Evolutionary conservation across 2,888 invertebrate genomes (phyloP), one percentile per base, ranked within the genome.

Genomic region (Tethea ocularis): DNA sequence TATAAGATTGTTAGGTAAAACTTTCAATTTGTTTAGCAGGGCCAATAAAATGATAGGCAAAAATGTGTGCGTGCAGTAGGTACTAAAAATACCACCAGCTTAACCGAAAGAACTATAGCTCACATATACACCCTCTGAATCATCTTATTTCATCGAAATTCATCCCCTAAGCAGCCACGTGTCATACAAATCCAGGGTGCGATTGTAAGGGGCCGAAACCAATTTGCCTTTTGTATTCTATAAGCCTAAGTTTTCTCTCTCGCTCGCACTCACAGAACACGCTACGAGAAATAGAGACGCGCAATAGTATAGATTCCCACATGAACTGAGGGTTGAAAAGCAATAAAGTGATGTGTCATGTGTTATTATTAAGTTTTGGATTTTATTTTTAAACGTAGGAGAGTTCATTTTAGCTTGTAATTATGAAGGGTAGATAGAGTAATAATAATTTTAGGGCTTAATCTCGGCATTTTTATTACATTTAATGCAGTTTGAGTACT

Each of bases 141-240:
- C 61, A 54, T 59, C 63, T 69, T 64, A 66, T 67, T 33, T 64
- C 63, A 63, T 72, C 74, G 70, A 74, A 75, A 75, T 77, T 77
- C 80, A 84, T 83, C 85, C 84, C 84, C 77, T 73, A 74, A 80
- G 74, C 74, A 72, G 85, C 81, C 89, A 88, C 89, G 90, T 85
- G 89, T 84, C 89, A 80, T 76, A 78, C 81, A 83, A 83, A 86
- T 80, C 79, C 80, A 64, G 77, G 81, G 78, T 78, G 80, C 82
- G 74, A 83, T 82, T 77, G 73, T 77, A 77, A 80, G 83, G 87
- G 86, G 87, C 61, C 70, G 78, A 82, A 84, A 87, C 85, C 86
- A 88, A 89, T 89, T 89, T 84, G 83, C 83, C 46, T 82, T 83
- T 85, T 87, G 80, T 84, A 68, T 73, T 78, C 79, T 69, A 72